Conservation (phyloP, 1,140 invertebrate genomes). For the Vanessa atalanta region DNA sequence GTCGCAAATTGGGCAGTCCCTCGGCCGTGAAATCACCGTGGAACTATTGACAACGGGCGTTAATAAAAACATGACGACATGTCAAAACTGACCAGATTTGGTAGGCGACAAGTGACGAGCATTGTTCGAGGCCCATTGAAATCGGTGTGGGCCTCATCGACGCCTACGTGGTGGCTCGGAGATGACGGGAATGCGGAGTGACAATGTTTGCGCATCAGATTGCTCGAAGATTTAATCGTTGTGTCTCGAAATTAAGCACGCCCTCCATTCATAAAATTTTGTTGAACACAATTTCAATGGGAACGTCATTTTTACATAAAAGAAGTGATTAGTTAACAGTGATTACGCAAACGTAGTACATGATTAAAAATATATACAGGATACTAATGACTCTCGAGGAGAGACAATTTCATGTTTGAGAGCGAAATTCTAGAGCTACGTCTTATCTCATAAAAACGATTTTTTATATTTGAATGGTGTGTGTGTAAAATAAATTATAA, state of each 20-base stretch:
- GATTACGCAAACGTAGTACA: too few relatives aligned
- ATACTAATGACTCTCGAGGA: too few relatives aligned
- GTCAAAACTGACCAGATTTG: conserved; percentile 78
- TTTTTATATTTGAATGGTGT: too few relatives aligned
- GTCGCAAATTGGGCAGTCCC: conserved; percentile 72
- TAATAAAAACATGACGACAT: conserved; percentile 78
- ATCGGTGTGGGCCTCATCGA: conserved; percentile 72
- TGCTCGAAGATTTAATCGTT: conserved; percentile 66
- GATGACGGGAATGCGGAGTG: conserved; percentile 53
- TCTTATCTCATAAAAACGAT: too few relatives aligned
- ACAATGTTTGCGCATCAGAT: conserved; percentile 75
- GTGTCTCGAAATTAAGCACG: conserved; percentile 65
- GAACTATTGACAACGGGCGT: conserved; percentile 67
- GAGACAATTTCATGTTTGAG: too few relatives aligned
- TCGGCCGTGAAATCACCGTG: conserved; percentile 63
- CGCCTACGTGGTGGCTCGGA: conserved; percentile 64
- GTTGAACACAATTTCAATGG: conserved; percentile 24
- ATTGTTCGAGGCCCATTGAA: conserved; percentile 70
- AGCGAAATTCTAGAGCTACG: too few relatives aligned
- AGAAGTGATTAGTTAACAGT: too few relatives aligned
- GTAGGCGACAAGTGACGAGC: conserved; percentile 73
- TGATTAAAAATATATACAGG: not conserved
- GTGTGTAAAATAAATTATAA: too few relatives aligned
- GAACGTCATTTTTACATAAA: conserved; percentile 39
- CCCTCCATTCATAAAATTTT: conserved; percentile 58